These are phyloP conservation scores for Dicyrtoma fusca DNA, from an alignment of 2,888 invertebrate species.

Conservation along the genomic window DNA sequence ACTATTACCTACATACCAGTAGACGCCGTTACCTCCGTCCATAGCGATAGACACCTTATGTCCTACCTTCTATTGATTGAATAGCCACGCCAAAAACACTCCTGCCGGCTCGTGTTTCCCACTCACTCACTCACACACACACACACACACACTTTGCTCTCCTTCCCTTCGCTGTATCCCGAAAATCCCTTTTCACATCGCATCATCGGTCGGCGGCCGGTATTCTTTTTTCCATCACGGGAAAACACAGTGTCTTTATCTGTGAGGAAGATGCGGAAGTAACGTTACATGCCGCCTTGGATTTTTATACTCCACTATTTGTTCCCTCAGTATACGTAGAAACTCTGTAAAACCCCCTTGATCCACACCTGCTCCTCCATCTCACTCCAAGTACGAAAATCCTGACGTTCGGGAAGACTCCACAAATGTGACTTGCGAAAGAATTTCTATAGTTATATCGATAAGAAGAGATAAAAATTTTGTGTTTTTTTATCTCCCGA, in stretches of 20 bases:
- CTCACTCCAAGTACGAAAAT: neutral
- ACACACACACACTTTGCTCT: conserved; percentile 6
- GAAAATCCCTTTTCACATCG: conserved; percentile 20
- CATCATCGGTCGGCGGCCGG: conserved; percentile 20
- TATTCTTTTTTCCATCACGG: conserved; percentile 25
- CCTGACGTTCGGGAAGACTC: neutral
- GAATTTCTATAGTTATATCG: conserved; percentile 8
- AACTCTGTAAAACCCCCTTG: neutral
- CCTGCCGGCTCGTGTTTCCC: conserved; percentile 19
- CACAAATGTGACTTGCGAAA: conserved; percentile 1
- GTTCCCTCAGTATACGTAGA: neutral
- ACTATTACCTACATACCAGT: neutral
- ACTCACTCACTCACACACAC: conserved; percentile 1
- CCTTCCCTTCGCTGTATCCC: conserved; percentile 13
- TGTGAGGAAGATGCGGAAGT: conserved; percentile 9
- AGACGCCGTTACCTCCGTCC: neutral
- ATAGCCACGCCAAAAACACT: conserved; percentile 39
- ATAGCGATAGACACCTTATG: neutral
- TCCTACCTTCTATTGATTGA: conserved; percentile 38
- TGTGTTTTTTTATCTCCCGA: conserved; percentile 14
- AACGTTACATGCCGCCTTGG: conserved; percentile 5
- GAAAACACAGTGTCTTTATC: conserved; percentile 24
- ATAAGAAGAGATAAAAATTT: conserved; percentile 9
- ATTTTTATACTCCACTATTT: conserved; percentile 1
- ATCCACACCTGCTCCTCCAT: conserved; percentile 32